Evolutionary conservation across 2,888 invertebrate species (phyloP), one percentile per base, ranked within the genome.

Genomic region (Mactromeris polynyma): DNA sequence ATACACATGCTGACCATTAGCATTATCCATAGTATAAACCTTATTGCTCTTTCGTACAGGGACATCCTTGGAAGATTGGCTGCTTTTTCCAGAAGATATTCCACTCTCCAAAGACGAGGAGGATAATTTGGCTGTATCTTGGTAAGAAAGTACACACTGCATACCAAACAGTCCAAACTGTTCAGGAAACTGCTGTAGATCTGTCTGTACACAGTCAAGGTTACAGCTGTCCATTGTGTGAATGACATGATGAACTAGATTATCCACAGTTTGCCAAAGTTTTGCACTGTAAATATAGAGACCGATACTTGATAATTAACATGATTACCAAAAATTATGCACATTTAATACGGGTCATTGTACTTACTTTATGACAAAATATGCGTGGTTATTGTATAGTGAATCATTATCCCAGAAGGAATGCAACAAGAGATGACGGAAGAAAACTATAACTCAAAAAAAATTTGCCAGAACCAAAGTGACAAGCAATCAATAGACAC

Each of bases 251-350:
- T 95, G 95, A 1, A 95, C 89, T 46, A 94, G 91, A 33, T 92
- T 92, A 81, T 95, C 95, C 38, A 95, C 86, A 4, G 94, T 91
- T 73, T 93, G 92, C 95, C 95, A 95, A 19, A 94, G 82, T 54
- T 93, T 92, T 14, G 79, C 54, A 42, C 93, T 93, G 82, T 33
- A 85, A 88, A 40, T 33, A 77, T 51, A 82, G 26, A 31, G 42
- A 81, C 14, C 11, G 19, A 19, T 64, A 84, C 33, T 38, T 58
- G 21, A 85, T 26, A 17, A 51, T 51, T 42, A 42, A 42, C 42
- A 42, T n/a, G n/a, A n/a, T n/a, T n/a, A n/a, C n/a, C n/a, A n/a
- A n/a, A n/a, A n/a, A n/a, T n/a, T n/a, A n/a, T n/a, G n/a, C n/a
- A n/a, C n/a, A n/a, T n/a, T n/a, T n/a, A n/a, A n/a, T n/a, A n/a